Evolutionary conservation across 2,797 vertebrate species (phyloP).

Genomic region (Esox lucius): DNA sequence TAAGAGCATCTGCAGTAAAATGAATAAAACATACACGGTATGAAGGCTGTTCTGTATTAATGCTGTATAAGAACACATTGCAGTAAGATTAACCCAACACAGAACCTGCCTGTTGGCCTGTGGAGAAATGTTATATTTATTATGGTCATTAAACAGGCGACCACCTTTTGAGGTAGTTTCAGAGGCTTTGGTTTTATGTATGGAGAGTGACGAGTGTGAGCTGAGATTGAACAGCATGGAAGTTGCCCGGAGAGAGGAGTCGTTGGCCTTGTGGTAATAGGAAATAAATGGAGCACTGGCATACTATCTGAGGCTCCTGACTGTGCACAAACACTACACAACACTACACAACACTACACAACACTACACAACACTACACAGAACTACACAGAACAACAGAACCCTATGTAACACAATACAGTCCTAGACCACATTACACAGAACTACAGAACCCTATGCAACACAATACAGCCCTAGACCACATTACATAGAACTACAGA

Average conservation of each 20-base stretch:
- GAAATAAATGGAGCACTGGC: constrained; percentile 70
- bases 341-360: constrained; percentile 11
- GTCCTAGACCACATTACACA: too few species aligned
- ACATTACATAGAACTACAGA: too few species aligned
- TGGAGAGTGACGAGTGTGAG: constrained; percentile 36
- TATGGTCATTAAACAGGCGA: constrained; percentile 17
- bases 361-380: neutral
- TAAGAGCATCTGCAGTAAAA: too few species aligned
- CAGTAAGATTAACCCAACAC: neutral
- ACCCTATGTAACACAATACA: too few species aligned
- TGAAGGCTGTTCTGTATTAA: neutral
- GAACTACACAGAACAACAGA: too few species aligned
- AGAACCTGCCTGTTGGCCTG: neutral
- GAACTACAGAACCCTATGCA: too few species aligned
- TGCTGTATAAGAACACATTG: neutral
- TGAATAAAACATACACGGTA: too few species aligned
- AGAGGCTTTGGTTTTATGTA: constrained; percentile 41
- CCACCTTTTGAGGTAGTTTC: constrained; percentile 27
- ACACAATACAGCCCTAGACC: too few species aligned
- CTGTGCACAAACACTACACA: constrained; percentile 10
- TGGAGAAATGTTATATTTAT: constrained; percentile 9
- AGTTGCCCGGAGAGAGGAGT: constrained; percentile 50
- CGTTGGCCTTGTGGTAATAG: constrained; percentile 61
- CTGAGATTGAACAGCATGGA: constrained; percentile 57
- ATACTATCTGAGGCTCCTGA: neutral